Evolutionary conservation across 64 coral and sea anemone genomes (phyloP), one percentile per base, ranked within the genome.

Genomic region (Montipora cactus): DNA sequence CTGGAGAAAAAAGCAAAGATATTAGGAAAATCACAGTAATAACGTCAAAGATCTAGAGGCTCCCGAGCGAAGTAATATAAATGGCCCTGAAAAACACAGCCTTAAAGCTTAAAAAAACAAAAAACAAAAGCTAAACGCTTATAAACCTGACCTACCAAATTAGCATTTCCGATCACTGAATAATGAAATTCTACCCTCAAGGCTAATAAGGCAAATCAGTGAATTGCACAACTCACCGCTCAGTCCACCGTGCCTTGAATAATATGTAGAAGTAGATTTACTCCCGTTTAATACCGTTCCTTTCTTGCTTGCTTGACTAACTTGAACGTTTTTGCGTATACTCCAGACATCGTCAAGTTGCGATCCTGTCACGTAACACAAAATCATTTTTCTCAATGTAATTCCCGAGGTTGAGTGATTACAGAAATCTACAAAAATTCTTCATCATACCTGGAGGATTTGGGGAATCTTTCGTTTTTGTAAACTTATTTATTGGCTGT

Each of bases 311-410:
- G 86, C 80, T 48, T 90, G 74, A 21, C 76, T 92, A 59, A 98
- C 96, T 86, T 95, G 96, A 67, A 98, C 96, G 83, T 98, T 98
- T 79, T 91, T 83, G 61, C 96, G 89, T 79, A 98, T 98, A 49
- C 92, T 94, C 96, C 96, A 98, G 2, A 98, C 96, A 49, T 95
- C 75, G 51, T 98, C 96, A 8, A 98, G 52, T 48, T 95, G 93
- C 70, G 91, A 91, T 8, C 77, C 96, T 97, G 72, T 49, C 44
- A 46, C 28, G 61, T 67, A 74, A 74, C 75, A 79, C 53, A 57
- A 57, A 5, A 57, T 8, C 53, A 6, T 57, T 57, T 57, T 57
- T 57, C 11, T 57, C 53, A 57, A 57, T 11, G 53, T 11, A 8
- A 8, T 57, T 57, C 11, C 11, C 53, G 3, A 57, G 7, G 53